Conservation (phyloP, 2,113 vertebrate genomes). For the Rhombomys opimus region DNA sequence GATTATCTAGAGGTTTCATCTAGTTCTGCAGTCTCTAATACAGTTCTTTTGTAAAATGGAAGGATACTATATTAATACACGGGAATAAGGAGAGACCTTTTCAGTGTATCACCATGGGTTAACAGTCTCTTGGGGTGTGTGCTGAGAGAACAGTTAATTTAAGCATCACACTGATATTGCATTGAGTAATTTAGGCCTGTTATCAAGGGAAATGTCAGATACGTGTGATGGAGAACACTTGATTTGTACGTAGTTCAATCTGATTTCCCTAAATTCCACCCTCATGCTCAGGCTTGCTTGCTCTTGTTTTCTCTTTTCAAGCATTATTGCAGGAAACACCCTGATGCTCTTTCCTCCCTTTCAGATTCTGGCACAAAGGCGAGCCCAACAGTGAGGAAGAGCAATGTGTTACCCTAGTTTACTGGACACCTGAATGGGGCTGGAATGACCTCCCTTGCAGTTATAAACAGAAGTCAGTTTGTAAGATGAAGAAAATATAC, state of each 20-base stretch:
- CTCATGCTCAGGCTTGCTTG: neutral
- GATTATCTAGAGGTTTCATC: neutral
- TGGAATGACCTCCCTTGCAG: accelerated
- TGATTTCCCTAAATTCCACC: neutral
- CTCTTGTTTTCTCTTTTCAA: neutral
- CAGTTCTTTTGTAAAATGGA: neutral
- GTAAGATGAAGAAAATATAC: conserved; percentile 60
- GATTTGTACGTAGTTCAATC: neutral
- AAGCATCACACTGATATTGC: neutral
- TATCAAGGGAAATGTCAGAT: neutral
- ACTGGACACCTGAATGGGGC: neutral
- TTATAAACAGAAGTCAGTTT: accelerated
- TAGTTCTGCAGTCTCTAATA: neutral
- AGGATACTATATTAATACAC: neutral
- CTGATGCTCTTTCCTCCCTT: neutral
- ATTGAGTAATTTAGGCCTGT: accelerated
- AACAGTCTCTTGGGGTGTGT: neutral
- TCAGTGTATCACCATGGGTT: neutral
- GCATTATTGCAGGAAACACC: neutral
- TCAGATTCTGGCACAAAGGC: conserved; percentile 51
- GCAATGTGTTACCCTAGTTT: neutral
- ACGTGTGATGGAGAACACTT: neutral
- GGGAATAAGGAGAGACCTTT: neutral
- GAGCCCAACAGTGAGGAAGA: accelerated
- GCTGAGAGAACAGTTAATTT: neutral